A percentile compares a stretch with the other conserved stretches of the same genome.
Conservation (phyloP, 1,140 invertebrate genomes). For the Calosoma granatense region DNA sequence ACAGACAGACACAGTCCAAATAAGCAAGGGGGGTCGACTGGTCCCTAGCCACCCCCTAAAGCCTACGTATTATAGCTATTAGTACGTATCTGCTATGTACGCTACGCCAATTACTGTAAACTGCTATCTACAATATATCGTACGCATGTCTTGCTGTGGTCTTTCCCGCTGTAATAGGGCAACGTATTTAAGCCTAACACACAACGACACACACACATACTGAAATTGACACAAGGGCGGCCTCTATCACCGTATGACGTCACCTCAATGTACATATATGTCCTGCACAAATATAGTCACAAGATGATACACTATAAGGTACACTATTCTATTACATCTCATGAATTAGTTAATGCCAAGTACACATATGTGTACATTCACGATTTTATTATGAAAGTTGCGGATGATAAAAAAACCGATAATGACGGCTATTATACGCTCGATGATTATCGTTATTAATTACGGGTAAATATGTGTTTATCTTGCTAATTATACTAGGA, state of each 20-base stretch:
- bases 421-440: background rate
- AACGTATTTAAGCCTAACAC: background rate
- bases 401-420: background rate
- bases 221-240: background rate
- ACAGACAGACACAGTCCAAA: no score
- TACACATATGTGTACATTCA: background rate
- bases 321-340: no score
- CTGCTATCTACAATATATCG: background rate
- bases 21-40: background rate
- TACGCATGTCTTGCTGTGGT: background rate
- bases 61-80: constrained; percentile 6
- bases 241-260: background rate
- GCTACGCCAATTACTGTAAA: constrained; percentile 5
- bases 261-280: background rate
- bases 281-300: no score
- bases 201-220: background rate
- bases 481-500: background rate
- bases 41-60: background rate
- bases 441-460: background rate
- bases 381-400: background rate
- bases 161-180: background rate
- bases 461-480: background rate
- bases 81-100: background rate
- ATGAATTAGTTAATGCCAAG: background rate
- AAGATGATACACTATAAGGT: no score